Evolutionary conservation across 2,113 vertebrate species (phyloP).

Genomic region (Perca flavescens): DNA sequence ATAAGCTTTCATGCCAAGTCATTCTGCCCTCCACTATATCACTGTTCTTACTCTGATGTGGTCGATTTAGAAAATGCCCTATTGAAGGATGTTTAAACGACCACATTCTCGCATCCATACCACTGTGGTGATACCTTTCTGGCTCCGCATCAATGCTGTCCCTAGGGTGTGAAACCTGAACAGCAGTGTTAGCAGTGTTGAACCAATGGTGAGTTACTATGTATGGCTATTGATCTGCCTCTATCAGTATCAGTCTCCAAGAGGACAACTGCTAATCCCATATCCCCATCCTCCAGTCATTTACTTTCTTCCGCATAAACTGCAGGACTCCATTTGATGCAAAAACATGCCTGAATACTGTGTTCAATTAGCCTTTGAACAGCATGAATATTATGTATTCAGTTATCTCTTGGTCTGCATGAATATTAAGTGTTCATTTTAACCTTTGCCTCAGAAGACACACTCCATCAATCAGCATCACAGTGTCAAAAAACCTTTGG

Average conservation of each 20-base stretch:
- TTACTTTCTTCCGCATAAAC: slow-evolving; percentile 13
- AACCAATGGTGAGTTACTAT: slow-evolving; percentile 44
- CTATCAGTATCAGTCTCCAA: slow-evolving; percentile 51
- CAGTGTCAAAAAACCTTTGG: slow-evolving; percentile 57
- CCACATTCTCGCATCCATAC: slow-evolving; percentile 24
- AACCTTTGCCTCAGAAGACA: slow-evolving; percentile 40
- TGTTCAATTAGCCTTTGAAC: slow-evolving; percentile 64
- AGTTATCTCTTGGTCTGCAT: slow-evolving; percentile 52
- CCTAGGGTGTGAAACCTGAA: slow-evolving; percentile 48
- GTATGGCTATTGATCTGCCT: slow-evolving; percentile 54
- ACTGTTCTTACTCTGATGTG: slow-evolving; percentile 41
- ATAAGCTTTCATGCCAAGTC: slow-evolving; percentile 41
- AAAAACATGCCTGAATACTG: slow-evolving; percentile 55
- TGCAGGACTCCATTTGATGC: slow-evolving; percentile 47
- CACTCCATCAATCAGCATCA: slow-evolving; percentile 60
- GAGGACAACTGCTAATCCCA: slow-evolving; percentile 39
- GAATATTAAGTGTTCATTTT: slow-evolving; percentile 73
- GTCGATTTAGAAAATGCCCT: slow-evolving; percentile 30
- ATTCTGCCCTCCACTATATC: slow-evolving; percentile 4
- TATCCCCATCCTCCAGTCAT: slow-evolving; percentile 26
- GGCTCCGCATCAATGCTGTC: slow-evolving; percentile 31
- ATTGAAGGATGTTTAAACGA: slow-evolving; percentile 52
- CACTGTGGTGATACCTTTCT: slow-evolving; percentile 24
- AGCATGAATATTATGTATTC: slow-evolving; percentile 56
- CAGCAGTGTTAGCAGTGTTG: slow-evolving; percentile 34